A percentile compares a stretch with the other conserved stretches of the same genome.
phyloP scores from a whole-genome alignment of 2,888 invertebrate genomes.

The Sphaerophoria taeniata region DNA sequence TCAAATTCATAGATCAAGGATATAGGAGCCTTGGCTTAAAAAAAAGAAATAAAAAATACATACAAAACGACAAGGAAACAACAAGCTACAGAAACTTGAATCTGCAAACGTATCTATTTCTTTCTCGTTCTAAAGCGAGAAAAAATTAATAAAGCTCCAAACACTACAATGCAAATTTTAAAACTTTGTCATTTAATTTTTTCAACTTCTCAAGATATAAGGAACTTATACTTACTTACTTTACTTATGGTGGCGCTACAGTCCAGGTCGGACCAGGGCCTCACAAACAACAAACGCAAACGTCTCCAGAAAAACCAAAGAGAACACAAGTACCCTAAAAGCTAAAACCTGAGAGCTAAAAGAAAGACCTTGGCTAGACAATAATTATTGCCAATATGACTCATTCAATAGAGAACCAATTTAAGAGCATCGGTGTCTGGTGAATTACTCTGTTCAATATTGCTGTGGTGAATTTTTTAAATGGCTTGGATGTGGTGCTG shows the following conservation, averaged over 20 bases:
- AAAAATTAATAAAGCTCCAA: conserved; percentile 40
- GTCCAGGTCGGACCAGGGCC: too few species aligned
- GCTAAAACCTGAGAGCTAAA: too few species aligned
- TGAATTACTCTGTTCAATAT: conserved; percentile 48
- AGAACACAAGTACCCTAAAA: too few species aligned
- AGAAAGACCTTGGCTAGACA: background rate
- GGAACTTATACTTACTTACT: too few species aligned
- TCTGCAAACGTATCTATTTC: conserved; percentile 14
- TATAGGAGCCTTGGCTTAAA: conserved; percentile 69
- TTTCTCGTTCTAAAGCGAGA: conserved; percentile 66
- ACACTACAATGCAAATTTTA: conserved; percentile 20
- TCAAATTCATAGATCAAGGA: conserved; percentile 75
- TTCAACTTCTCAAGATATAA: too few species aligned
- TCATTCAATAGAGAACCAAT: background rate
- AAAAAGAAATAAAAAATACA: conserved; percentile 21
- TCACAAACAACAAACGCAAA: too few species aligned
- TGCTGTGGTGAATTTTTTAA: conserved; percentile 30
- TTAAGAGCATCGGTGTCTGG: conserved; percentile 36
- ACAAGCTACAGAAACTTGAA: conserved; percentile 27
- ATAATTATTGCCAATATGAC: conserved; percentile 4
- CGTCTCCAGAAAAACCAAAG: too few species aligned
- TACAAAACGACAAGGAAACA: conserved; percentile 41
- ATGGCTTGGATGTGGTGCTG: conserved; percentile 13
- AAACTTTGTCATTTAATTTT: conserved; percentile 12
- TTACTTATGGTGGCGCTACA: too few species aligned